phyloP scores from a whole-genome alignment of 2,797 vertebrate genomes.

The Paguma larvata region DNA sequence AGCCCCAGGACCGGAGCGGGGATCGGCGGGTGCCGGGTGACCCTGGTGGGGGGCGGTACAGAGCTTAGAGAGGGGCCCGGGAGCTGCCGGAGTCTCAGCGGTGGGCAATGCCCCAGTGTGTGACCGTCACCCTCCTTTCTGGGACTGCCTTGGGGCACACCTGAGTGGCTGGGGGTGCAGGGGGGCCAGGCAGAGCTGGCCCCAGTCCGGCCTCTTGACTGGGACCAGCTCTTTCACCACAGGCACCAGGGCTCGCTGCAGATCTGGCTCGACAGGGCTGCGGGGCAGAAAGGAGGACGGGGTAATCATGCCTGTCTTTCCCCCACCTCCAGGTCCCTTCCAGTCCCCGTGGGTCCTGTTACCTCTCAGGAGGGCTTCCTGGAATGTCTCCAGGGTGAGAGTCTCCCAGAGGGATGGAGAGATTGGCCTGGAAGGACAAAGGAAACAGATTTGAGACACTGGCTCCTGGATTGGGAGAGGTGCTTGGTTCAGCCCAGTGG shows the following conservation, averaged over 20 bases:
- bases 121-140: not conserved
- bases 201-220: not conserved
- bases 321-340: not conserved
- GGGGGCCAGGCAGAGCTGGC: not conserved
- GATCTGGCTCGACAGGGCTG: not conserved
- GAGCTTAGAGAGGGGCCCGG: not conserved
- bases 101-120: not conserved
- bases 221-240: conserved; percentile 65
- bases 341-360: not conserved
- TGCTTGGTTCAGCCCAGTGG: not conserved
- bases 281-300: not conserved
- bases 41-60: conserved; percentile 51
- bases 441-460: not conserved
- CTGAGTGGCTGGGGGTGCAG: conserved; percentile 19
- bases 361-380: conserved; percentile 64
- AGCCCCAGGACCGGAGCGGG: conserved; percentile 15
- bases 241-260: conserved; percentile 65
- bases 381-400: not conserved
- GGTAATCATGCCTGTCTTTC: not conserved
- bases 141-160: not conserved
- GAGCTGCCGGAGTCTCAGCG: not conserved
- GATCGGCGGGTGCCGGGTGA: not conserved
- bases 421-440: conserved; percentile 59
- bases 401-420: not conserved
- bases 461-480: not conserved